phyloP scores from a whole-genome alignment of 2,888 invertebrate genomes.

The Rotaria sp. region DNA sequence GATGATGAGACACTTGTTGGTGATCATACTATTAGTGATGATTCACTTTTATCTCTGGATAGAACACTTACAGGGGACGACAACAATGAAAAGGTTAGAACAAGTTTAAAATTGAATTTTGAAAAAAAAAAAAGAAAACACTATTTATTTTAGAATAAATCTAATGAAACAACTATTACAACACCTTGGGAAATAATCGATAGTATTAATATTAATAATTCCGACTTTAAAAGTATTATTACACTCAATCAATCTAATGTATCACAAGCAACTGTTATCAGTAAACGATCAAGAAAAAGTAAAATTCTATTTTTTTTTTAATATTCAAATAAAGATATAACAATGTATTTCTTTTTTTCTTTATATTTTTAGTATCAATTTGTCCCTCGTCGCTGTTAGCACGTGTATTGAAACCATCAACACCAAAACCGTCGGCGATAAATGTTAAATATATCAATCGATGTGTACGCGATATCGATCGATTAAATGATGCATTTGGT shows the following conservation, averaged over 20 bases:
- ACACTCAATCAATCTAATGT: background rate
- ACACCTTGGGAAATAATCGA: background rate
- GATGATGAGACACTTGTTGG: background rate
- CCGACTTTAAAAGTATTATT: background rate
- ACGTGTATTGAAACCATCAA: background rate
- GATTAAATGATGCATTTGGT: background rate
- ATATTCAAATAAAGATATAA: background rate
- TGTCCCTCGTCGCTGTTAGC: background rate
- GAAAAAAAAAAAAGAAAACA: background rate
- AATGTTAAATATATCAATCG: background rate
- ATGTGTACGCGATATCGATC: conserved; percentile 19
- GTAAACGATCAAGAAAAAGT: background rate
- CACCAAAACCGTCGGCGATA: background rate
- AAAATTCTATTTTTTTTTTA: background rate
- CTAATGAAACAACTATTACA: background rate
- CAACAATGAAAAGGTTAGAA: background rate
- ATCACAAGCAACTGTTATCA: background rate
- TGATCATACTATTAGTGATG: background rate
- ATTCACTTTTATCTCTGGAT: background rate
- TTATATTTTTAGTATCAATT: background rate
- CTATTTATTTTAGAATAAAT: background rate
- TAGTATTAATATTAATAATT: background rate
- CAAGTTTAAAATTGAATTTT: background rate
- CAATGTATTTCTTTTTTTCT: background rate
- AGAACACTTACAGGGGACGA: background rate